Percentiles rank a stretch among this genome's conserved stretches.
Conservation (phyloP, 2,888 invertebrate genomes). For the Brachyopa scutellaris region DNA sequence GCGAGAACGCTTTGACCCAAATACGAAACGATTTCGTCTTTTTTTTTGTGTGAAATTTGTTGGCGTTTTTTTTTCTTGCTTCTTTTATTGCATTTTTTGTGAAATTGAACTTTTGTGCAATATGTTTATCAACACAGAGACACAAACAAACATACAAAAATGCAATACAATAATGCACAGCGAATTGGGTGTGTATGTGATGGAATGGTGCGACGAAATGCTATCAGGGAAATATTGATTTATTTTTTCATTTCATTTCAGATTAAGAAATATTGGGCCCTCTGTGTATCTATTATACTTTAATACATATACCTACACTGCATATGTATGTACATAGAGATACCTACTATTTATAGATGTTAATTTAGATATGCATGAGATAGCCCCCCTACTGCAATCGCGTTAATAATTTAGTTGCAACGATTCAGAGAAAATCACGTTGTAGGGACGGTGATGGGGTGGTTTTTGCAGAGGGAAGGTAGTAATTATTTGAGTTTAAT, state of each 20-base stretch:
- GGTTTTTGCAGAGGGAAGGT: neutral
- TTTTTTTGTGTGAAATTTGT: slow-evolving; percentile 52
- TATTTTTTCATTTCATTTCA: slow-evolving; percentile 4
- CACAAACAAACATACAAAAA: neutral
- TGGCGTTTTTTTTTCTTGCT: slow-evolving; percentile 1
- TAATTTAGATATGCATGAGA: slow-evolving; percentile 20
- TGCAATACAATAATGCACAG: neutral
- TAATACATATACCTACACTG: neutral
- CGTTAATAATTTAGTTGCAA: slow-evolving; percentile 37
- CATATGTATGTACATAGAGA: neutral
- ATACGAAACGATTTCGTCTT: slow-evolving; percentile 43
- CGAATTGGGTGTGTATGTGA: neutral
- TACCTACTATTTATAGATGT: slow-evolving; percentile 23
- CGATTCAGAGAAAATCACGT: neutral
- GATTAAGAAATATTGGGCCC: slow-evolving; percentile 27
- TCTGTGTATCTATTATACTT: neutral
- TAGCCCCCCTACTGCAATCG: slow-evolving; percentile 22
- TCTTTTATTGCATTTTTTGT: slow-evolving; percentile 27
- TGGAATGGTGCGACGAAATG: slow-evolving; percentile 22
- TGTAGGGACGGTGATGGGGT: neutral
- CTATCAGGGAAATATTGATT: slow-evolving; percentile 37
- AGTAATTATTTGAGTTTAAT: slow-evolving; percentile 13
- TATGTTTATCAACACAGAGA: neutral
- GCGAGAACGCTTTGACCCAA: slow-evolving; percentile 51
- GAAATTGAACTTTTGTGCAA: slow-evolving; percentile 41